Conservation (phyloP, 2,113 vertebrate genomes). For the Peromyscus leucopus region DNA sequence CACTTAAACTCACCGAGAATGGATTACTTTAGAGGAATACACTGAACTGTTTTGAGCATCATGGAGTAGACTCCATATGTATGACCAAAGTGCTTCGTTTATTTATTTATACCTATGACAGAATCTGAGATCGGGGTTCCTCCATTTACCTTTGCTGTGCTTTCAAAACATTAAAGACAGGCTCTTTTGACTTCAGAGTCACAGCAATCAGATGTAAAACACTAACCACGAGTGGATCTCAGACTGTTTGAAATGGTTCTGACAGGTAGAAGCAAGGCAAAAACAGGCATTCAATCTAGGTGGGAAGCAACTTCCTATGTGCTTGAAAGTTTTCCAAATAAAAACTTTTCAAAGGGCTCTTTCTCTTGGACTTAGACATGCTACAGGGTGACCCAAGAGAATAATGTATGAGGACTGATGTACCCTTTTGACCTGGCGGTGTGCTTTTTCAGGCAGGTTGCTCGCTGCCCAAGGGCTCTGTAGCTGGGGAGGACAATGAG, state of each 20-base stretch:
- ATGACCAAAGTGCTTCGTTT: background rate
- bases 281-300: conserved; percentile 4
- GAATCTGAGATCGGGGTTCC: background rate
- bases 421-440: conserved; percentile 77
- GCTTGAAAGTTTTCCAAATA: conserved; percentile 57
- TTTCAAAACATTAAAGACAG: conserved; percentile 25
- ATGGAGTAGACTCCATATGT: background rate
- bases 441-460: conserved; percentile 76
- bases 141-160: background rate
- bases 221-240: background rate
- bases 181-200: conserved; percentile 30
- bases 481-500: conserved; percentile 75
- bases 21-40: background rate
- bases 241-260: background rate
- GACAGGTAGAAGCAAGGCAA: background rate
- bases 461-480: conserved; percentile 70
- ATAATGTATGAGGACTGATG: background rate
- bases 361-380: conserved; percentile 32
- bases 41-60: conserved; percentile 9
- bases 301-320: background rate
- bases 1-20: conserved; percentile 48
- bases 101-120: conserved; percentile 42
- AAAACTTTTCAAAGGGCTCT: conserved; percentile 14
- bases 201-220: background rate
- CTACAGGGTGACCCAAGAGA: conserved; percentile 10